These are phyloP conservation scores for Tenrec ecaudatus DNA, from an alignment of 2,113 vertebrate species.

Conservation along the genomic window DNA sequence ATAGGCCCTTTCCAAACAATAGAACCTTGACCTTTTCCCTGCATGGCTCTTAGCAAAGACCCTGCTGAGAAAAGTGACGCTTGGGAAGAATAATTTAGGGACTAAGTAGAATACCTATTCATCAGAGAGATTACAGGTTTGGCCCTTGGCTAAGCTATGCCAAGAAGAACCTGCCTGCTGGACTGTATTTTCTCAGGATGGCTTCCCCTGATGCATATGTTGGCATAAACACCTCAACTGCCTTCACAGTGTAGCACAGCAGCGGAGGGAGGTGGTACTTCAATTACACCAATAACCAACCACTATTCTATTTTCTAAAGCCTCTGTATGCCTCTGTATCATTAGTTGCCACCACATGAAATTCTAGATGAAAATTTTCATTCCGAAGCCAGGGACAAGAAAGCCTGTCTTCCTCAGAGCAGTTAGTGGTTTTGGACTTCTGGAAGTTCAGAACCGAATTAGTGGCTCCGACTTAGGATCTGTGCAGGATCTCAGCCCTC, in stretches of 20 bases:
- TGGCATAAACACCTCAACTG: not conserved
- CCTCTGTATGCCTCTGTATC: not conserved
- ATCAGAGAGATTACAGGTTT: not conserved
- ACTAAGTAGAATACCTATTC: not conserved
- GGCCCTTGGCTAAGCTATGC: not conserved
- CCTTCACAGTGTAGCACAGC: not conserved
- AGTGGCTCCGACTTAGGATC: not conserved
- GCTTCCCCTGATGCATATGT: constrained; percentile 2
- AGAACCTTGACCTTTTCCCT: not conserved
- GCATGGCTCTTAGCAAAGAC: not conserved
- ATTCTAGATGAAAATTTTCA: not conserved
- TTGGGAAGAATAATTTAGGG: not conserved
- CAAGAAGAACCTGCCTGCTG: not conserved
- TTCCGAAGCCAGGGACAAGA: not conserved
- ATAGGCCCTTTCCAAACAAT: not conserved
- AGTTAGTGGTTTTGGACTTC: not conserved
- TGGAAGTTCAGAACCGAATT: not conserved
- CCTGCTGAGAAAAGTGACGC: constrained; percentile 30
- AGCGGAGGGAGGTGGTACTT: not conserved
- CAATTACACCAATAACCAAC: not conserved
- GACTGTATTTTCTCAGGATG: not conserved
- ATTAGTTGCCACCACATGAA: not conserved
- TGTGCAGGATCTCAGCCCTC: not conserved
- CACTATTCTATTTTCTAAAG: not conserved
- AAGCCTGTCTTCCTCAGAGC: not conserved